phyloP scores from a whole-genome alignment of 2,797 vertebrate genomes.

The Lepilemur septentrionalis region DNA sequence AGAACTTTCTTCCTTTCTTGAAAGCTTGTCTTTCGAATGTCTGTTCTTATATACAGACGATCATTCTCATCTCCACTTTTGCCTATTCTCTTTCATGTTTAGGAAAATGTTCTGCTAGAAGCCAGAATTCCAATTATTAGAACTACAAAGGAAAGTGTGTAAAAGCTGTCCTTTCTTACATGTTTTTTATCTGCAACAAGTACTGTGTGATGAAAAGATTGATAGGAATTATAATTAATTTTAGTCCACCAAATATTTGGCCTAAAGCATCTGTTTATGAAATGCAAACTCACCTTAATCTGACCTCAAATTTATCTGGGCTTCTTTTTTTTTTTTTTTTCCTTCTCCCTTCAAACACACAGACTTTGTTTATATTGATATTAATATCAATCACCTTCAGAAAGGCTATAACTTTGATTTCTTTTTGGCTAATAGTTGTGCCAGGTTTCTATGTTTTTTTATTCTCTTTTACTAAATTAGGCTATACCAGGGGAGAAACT shows the following conservation, averaged over 20 bases:
- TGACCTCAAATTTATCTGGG: not conserved
- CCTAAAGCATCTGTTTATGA: not conserved
- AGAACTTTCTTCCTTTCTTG: not conserved
- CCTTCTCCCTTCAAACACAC: not conserved
- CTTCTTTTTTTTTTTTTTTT: slow-evolving; percentile 6
- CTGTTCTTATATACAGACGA: not conserved
- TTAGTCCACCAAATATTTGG: not conserved
- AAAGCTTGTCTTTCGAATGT: not conserved
- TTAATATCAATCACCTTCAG: not conserved
- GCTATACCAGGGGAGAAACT: not conserved
- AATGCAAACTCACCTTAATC: not conserved
- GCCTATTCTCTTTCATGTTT: not conserved
- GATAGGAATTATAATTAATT: not conserved
- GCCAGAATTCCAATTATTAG: not conserved
- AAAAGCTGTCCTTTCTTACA: not conserved
- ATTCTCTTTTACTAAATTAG: not conserved
- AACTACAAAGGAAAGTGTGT: not conserved
- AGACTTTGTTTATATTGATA: not conserved
- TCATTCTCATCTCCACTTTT: not conserved
- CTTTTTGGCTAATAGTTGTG: not conserved
- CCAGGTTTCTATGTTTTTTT: not conserved
- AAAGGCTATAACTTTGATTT: not conserved
- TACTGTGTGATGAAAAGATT: not conserved
- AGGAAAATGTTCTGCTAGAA: slow-evolving; percentile 1
- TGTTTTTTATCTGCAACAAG: not conserved